A percentile compares a stretch with the other conserved stretches of the same genome.
These are phyloP conservation scores for Fragum fragum DNA, from an alignment of 2,888 invertebrate genomes.

Conservation along the genomic window DNA sequence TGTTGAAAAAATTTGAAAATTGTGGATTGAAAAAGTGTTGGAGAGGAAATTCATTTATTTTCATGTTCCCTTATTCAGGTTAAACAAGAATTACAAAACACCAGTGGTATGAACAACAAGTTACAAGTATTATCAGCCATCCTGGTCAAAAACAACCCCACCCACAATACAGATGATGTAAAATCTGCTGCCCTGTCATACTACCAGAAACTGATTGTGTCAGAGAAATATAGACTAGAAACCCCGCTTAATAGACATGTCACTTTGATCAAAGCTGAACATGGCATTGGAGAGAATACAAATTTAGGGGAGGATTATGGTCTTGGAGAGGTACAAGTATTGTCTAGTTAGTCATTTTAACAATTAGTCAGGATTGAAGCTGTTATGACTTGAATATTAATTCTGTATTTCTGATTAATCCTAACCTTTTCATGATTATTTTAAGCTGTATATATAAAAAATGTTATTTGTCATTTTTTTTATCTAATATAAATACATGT, in stretches of 20 bases:
- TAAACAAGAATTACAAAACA: conserved; percentile 82
- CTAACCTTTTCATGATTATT: too few relatives aligned
- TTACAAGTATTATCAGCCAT: conserved; percentile 89
- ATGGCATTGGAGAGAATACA: conserved; percentile 3
- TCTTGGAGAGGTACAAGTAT: conserved; percentile 93
- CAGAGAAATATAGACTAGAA: conserved; percentile 92
- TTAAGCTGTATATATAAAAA: too few relatives aligned
- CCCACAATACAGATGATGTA: conserved; percentile 88
- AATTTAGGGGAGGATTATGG: conserved; percentile 95
- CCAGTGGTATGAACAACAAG: conserved; percentile 89
- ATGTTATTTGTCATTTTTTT: background rate
- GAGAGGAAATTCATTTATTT: too few relatives aligned
- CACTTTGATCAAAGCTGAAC: conserved; percentile 92
- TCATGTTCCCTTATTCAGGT: conserved; percentile 76
- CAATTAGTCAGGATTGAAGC: background rate
- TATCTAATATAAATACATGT: too few relatives aligned
- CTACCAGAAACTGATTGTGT: conserved; percentile 93
- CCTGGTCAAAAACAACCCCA: conserved; percentile 88
- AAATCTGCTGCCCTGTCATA: conserved; percentile 92
- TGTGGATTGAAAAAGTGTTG: too few relatives aligned
- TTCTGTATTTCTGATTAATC: too few relatives aligned
- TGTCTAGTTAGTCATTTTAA: too few relatives aligned
- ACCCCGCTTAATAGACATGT: conserved; percentile 90
- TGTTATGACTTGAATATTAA: too few relatives aligned
- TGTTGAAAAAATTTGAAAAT: too few relatives aligned